Evolutionary conservation across 2,888 invertebrate species (phyloP), one percentile per base, ranked within the genome.

Genomic region (Rhynchonema sp.): DNA sequence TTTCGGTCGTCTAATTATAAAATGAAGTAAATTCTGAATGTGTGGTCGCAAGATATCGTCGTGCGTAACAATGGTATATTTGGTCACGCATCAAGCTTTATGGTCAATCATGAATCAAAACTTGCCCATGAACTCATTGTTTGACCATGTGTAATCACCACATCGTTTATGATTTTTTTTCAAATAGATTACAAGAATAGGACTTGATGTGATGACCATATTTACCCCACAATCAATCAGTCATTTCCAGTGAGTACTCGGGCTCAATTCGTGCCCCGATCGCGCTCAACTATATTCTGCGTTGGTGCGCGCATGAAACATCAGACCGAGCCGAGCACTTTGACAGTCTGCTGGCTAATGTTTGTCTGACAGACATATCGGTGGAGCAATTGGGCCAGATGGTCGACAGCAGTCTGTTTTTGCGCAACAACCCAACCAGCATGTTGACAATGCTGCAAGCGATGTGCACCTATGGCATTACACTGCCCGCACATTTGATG

Each of bases 291-390:
- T 72, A 81, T 57, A 75, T 80, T 52, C 75, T 78, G 20, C 76
- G 78, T 61, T 82, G 82, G 82, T 75, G 80, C 22, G 72, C 75
- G 59, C 75, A 77, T 63, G 76, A 79, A 65, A 69, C 75, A 2
- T 62, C 65, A 13, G 71, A 73, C 46, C 72, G 82, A 60, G 81
- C 82, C 67, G 74, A 76, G 58, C 76, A 78, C 64, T 79, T 82
- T 65, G 77, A 79, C 59, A 75, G 77, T 58, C 70, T 82, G 27
- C 72, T 82, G 57, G 57, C 63, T 28, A 59, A 49, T 3, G n/a
- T 49, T 49, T 23, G 49, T 17, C 20, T 49, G 23, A 49, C n/a
- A 3, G 49, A 49, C 49, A 49, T 49, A 20, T 49, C n/a, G 49
- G n/a, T 20, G 9, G 49, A 49, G 23, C 49, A 49, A 23, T n/a